Evolutionary conservation across 2,113 vertebrate genomes (phyloP).

Genomic region (Eulacestoma nigropectus): DNA sequence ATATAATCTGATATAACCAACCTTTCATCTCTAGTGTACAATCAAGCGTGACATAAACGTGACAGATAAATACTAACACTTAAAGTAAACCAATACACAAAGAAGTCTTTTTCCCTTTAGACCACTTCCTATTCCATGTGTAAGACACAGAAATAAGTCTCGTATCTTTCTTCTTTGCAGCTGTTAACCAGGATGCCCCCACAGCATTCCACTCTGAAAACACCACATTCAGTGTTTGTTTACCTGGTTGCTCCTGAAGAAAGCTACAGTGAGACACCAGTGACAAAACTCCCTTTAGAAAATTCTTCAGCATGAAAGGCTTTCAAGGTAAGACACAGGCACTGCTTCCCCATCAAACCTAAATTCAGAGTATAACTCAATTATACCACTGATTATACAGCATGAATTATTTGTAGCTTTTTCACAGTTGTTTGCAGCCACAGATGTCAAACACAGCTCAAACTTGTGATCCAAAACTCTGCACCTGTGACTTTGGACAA

Average conservation of each 20-base stretch:
- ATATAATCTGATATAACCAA: neutral
- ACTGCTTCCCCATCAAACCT: neutral
- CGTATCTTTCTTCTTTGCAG: neutral
- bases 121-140: neutral
- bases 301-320: neutral
- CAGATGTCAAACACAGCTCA: neutral
- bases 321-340: neutral
- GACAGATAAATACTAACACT: neutral
- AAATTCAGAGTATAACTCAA: neutral
- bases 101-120: neutral
- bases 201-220: neutral
- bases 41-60: neutral
- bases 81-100: neutral
- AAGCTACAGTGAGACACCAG: rapidly evolving
- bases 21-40: neutral
- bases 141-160: neutral
- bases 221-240: rapidly evolving
- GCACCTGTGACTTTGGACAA: neutral
- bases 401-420: neutral
- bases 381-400: neutral
- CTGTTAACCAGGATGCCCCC: neutral
- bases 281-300: neutral
- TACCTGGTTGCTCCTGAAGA: neutral
- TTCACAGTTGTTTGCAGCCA: neutral
- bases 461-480: neutral